Evolutionary conservation across 2,113 vertebrate species (phyloP).

Genomic region (Scopus umbretta): DNA sequence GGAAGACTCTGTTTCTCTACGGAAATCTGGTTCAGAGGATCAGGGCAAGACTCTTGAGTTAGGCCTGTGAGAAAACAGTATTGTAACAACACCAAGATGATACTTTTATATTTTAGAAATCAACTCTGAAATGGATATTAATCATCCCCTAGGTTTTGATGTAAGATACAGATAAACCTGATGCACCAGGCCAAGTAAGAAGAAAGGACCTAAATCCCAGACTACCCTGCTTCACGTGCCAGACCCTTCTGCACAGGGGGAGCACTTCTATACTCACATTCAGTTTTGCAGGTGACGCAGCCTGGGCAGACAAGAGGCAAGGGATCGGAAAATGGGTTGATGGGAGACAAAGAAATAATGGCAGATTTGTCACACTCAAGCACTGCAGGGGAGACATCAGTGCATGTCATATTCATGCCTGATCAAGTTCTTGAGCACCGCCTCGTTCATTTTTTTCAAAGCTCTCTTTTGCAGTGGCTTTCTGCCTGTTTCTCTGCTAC

Average conservation of each 20-base stretch:
- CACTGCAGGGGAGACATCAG: not conserved
- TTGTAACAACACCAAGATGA: not conserved
- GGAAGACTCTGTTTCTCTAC: not conserved
- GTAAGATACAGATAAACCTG: not conserved
- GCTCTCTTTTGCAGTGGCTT: not conserved
- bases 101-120: not conserved
- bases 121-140: not conserved
- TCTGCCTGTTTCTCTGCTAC: not conserved
- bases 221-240: accelerated
- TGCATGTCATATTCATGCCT: not conserved
- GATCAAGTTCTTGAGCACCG: not conserved
- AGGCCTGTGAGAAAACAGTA: not conserved
- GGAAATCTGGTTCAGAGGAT: not conserved
- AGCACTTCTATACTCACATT: not conserved
- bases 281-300: not conserved
- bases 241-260: not conserved
- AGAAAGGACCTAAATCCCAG: not conserved
- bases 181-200: not conserved
- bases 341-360: not conserved
- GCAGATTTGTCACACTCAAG: not conserved
- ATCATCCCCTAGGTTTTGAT: not conserved
- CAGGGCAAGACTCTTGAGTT: not conserved
- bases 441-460: not conserved
- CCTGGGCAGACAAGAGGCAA: not conserved
- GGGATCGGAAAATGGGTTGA: not conserved